Evolutionary conservation across 2,888 invertebrate species (phyloP).

Genomic region (Ariolimax columbianus): DNA sequence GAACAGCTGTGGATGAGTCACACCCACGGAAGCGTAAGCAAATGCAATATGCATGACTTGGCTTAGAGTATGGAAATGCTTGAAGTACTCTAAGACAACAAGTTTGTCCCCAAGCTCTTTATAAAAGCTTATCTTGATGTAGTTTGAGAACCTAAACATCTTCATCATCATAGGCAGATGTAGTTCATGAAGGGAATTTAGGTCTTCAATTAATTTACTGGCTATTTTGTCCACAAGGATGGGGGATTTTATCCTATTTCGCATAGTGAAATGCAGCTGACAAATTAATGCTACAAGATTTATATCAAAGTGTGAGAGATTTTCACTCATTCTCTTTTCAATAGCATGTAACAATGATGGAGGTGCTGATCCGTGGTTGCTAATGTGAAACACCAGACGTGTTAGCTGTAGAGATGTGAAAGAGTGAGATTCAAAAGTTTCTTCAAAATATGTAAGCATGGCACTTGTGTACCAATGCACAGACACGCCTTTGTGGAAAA

Average conservation of each 20-base stretch:
- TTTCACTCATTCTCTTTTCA: conserved; percentile 34
- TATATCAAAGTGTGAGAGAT: conserved; percentile 18
- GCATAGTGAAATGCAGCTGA: conserved; percentile 27
- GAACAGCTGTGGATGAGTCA: conserved; percentile 43
- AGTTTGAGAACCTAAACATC: conserved; percentile 45
- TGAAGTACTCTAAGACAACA: conserved; percentile 8
- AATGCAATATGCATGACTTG: conserved; percentile 48
- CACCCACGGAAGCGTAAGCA: conserved; percentile 43
- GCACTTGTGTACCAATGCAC: conserved; percentile 19
- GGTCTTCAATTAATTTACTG: conserved; percentile 33
- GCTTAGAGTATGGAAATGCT: background rate
- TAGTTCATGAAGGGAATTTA: background rate
- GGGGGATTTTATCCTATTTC: conserved; percentile 26
- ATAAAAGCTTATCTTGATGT: conserved; percentile 46
- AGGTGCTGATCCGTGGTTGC: conserved; percentile 19
- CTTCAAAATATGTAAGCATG: conserved; percentile 27
- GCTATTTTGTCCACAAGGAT: conserved; percentile 42
- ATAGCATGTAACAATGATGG: background rate
- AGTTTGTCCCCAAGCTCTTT: conserved; percentile 39
- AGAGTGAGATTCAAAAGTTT: conserved; percentile 29
- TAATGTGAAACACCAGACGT: conserved; percentile 41
- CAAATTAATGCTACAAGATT: conserved; percentile 36
- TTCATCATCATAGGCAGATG: conserved; percentile 48
- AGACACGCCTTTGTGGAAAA: conserved; percentile 7
- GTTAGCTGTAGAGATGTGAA: conserved; percentile 39